A percentile compares a stretch with the other conserved stretches of the same genome.
These are phyloP conservation scores for Alviniconcha marisindica DNA, from an alignment of 1,140 invertebrate genomes.

Conservation along the genomic window DNA sequence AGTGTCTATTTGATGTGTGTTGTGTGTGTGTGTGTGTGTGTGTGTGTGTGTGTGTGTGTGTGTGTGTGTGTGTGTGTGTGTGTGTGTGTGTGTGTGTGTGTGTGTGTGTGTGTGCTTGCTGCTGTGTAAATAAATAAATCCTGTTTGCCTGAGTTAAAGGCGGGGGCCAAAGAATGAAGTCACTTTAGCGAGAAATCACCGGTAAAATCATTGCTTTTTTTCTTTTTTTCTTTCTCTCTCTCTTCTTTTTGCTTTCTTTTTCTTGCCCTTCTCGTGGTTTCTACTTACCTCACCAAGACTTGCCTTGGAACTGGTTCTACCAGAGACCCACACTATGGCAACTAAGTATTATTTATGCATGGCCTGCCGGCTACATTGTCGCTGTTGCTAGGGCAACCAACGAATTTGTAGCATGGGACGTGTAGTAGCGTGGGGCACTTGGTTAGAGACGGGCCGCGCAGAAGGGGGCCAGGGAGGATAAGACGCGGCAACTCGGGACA, in stretches of 20 bases:
- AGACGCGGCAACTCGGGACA: background rate
- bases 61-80: too few species aligned
- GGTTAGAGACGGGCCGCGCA: background rate
- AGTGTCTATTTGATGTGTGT: too few species aligned
- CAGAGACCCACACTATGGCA: slow-evolving; percentile 57
- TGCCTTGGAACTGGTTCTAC: slow-evolving; percentile 32
- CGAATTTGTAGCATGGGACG: slow-evolving; percentile 58
- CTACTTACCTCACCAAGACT: background rate
- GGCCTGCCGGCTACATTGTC: slow-evolving; percentile 62
- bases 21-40: too few species aligned
- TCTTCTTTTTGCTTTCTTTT: background rate
- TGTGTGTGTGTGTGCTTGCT: too few species aligned
- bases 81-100: too few species aligned
- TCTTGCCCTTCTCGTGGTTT: background rate
- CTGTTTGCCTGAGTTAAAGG: too few species aligned
- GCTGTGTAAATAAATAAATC: too few species aligned
- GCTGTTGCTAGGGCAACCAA: slow-evolving; percentile 63
- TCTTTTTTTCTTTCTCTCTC: background rate
- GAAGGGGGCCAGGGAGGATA: background rate
- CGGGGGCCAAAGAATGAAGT: too few species aligned
- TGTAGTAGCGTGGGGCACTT: slow-evolving; percentile 1
- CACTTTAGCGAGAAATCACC: too few species aligned
- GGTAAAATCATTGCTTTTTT: too few species aligned
- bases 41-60: too few species aligned
- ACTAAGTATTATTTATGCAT: slow-evolving; percentile 66